Evolutionary conservation across 2,888 invertebrate genomes (phyloP), one percentile per base, ranked within the genome.

Genomic region (Bombylius discolor): DNA sequence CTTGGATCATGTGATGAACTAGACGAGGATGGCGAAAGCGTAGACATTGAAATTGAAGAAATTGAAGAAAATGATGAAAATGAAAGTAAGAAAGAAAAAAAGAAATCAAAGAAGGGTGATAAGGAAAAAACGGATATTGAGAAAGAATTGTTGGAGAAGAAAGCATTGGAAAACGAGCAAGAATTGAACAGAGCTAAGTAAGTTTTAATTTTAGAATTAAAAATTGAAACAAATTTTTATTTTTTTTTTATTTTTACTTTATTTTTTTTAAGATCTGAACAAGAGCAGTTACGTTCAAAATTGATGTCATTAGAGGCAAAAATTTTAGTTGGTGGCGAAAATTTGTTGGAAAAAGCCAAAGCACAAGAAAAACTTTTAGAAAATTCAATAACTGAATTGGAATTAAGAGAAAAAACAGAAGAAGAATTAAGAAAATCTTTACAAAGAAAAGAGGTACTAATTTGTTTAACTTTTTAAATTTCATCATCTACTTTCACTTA

Each of bases 271-370:
- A 65, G 64, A 56, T 63, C 71, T 1, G 93, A 93, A 68, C 93
- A 94, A 69, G 85, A 87, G 60, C 84, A 85, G 52, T 70, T 97
- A 6, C 81, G 87, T 57, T 85, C 89, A 58, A 95, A 96, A 69
- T 81, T 99, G 56, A 82, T 85, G 60, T 87, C 88, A 8, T 80
- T 99, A 52, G 95, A 98, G 71, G 92, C 91, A 62, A 97, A 96
- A 73, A 94, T 99, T 55, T 81, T 99, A 32, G 92, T 98, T 0
- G 99, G 99, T 0, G 99, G 99, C 0, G 98, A 97, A 76, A 99
- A 99, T 76, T 79, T 99, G 8, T 78, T 99, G 60, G 98, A 98
- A 71, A 97, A 97, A 71, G 96, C 96, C 0, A 93, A 97, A 69
- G 85, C 90, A 1, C 98, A 99, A 72, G 88, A 95, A 56, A 79